Conservation (phyloP, 1,140 invertebrate species). For the Camponotus vicinus region DNA sequence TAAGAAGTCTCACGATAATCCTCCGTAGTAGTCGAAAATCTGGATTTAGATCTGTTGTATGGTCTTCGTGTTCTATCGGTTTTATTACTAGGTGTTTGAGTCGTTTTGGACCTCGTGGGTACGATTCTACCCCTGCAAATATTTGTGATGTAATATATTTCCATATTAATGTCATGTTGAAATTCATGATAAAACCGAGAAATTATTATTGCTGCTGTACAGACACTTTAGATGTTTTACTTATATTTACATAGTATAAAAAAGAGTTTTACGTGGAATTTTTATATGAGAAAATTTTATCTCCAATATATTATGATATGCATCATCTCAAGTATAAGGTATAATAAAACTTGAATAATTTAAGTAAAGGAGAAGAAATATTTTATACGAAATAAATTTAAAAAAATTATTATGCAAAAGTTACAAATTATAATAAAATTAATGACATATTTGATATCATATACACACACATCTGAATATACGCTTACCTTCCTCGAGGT, state of each 20-base stretch:
- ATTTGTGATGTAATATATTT: not conserved
- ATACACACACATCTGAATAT: constrained; percentile 39
- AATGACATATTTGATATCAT: constrained; percentile 36
- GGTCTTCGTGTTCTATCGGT: constrained; percentile 80
- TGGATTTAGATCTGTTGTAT: constrained; percentile 80
- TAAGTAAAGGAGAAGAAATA: not conserved
- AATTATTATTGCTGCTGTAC: not conserved
- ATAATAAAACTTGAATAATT: not conserved
- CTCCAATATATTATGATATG: not conserved
- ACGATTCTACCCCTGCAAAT: constrained; percentile 74
- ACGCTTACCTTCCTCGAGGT: constrained; percentile 77
- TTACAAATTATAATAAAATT: constrained; percentile 21
- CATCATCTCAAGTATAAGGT: not conserved
- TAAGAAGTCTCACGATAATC: constrained; percentile 80
- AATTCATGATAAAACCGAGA: not conserved
- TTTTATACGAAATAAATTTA: constrained; percentile 1
- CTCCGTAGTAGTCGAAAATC: constrained; percentile 80
- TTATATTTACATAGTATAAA: not conserved
- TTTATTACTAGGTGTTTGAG: constrained; percentile 66
- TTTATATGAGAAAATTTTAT: constrained; percentile 20
- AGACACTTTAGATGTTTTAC: not conserved
- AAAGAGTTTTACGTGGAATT: not conserved
- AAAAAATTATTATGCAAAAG: not conserved
- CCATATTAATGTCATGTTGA: constrained; percentile 10
- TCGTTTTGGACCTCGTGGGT: constrained; percentile 74